A percentile compares a stretch with the other conserved stretches of the same genome.
These are phyloP conservation scores for Campopleginae sp. DNA, from an alignment of 2,888 invertebrate species.

Conservation along the genomic window DNA sequence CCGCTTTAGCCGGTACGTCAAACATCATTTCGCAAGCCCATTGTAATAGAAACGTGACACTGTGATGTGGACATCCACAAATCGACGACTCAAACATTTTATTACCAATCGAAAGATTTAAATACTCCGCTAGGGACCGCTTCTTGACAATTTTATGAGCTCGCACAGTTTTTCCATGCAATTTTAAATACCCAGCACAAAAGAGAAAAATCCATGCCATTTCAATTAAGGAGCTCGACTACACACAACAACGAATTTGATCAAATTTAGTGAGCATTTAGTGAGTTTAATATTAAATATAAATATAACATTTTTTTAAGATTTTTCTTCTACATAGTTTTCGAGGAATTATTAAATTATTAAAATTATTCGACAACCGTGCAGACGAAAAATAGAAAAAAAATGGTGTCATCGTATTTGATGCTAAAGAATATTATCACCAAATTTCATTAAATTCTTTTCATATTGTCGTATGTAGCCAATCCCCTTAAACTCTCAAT, in stretches of 20 bases:
- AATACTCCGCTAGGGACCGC: not conserved
- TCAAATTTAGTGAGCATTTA: too few species aligned
- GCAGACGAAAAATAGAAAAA: too few species aligned
- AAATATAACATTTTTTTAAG: too few species aligned
- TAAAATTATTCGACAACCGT: too few species aligned
- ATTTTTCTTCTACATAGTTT: too few species aligned
- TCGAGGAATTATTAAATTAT: too few species aligned
- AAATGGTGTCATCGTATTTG: too few species aligned
- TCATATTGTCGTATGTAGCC: too few species aligned
- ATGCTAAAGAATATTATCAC: too few species aligned
- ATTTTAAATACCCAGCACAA: not conserved
- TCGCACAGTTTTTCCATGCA: not conserved
- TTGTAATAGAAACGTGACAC: constrained; percentile 44
- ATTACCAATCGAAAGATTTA: not conserved
- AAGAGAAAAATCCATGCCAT: not conserved
- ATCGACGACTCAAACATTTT: not conserved
- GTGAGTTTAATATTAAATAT: too few species aligned
- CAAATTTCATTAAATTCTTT: too few species aligned
- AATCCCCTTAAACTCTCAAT: too few species aligned
- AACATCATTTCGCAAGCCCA: constrained; percentile 40
- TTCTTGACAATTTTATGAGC: not conserved
- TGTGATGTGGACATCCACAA: constrained; percentile 27
- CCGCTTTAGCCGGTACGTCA: constrained; percentile 36
- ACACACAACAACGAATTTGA: not conserved
- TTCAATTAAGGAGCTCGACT: not conserved